Conservation (phyloP, 64 coral and sea anemone species). For the Porites lutea region DNA sequence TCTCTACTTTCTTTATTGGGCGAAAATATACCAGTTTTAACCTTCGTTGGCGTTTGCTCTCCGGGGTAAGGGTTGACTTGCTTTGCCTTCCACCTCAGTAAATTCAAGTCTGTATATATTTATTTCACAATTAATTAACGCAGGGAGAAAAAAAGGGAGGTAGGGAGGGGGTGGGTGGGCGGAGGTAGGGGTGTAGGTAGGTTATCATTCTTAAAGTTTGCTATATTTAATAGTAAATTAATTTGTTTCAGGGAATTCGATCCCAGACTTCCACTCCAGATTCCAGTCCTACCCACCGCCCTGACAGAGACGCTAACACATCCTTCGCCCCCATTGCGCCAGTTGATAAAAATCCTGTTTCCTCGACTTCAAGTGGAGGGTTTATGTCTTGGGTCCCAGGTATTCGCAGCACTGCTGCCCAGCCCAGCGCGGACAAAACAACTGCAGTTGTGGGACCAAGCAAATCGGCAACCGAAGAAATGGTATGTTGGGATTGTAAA, state of each 20-base stretch:
- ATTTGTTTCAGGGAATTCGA: constrained; percentile 37
- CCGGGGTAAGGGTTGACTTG: too few species aligned
- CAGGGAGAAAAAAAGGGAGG: too few species aligned
- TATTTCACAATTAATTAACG: too few species aligned
- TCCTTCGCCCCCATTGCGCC: background rate
- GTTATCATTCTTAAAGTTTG: too few species aligned
- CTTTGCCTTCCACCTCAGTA: too few species aligned
- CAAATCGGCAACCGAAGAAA: constrained; percentile 35
- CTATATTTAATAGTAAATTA: too few species aligned
- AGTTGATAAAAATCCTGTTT: constrained; percentile 55
- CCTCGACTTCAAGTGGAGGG: constrained; percentile 65
- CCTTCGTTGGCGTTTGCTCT: too few species aligned
- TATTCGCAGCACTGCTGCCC: constrained; percentile 47
- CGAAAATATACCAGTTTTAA: too few species aligned
- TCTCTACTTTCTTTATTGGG: too few species aligned
- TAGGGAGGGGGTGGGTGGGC: too few species aligned
- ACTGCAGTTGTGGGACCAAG: constrained; percentile 41
- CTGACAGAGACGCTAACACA: background rate
- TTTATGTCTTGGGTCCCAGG: constrained; percentile 95
- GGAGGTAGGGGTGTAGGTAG: too few species aligned
- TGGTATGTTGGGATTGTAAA: background rate
- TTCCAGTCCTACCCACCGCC: constrained; percentile 37
- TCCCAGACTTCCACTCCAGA: constrained; percentile 70
- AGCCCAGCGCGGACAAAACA: constrained; percentile 23
- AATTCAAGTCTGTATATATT: too few species aligned